phyloP scores from a whole-genome alignment of 2,113 vertebrate genomes.

The Martes martes region DNA sequence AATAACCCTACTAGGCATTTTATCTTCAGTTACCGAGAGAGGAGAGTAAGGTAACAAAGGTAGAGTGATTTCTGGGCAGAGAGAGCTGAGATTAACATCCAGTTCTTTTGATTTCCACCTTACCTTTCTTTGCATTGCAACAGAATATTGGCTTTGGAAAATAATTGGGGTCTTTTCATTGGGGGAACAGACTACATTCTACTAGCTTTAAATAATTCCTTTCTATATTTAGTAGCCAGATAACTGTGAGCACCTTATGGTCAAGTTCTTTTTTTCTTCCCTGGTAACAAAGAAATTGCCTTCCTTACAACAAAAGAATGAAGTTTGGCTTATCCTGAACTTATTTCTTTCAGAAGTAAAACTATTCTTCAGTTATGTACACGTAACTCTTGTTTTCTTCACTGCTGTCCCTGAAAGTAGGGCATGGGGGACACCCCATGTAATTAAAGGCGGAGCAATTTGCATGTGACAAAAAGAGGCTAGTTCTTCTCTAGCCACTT shows the following conservation, averaged over 20 bases:
- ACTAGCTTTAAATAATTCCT: constrained; percentile 45
- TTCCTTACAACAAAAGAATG: constrained; percentile 18
- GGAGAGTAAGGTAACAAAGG: background rate
- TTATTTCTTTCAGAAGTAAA: constrained; percentile 42
- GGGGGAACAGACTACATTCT: background rate
- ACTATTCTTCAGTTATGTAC: background rate
- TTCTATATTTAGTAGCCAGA: constrained; percentile 45
- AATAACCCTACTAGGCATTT: background rate
- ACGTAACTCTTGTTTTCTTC: background rate
- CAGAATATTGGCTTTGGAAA: constrained; percentile 44
- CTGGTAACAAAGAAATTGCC: constrained; percentile 12
- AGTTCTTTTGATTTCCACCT: background rate
- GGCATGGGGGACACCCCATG: background rate
- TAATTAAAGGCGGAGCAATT: background rate
- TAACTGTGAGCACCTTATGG: constrained; percentile 23
- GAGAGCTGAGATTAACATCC: background rate
- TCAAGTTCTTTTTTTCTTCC: background rate
- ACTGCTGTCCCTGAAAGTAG: background rate
- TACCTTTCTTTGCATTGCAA: constrained; percentile 8
- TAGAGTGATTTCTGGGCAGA: background rate
- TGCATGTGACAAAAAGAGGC: background rate
- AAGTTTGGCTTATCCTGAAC: constrained; percentile 40
- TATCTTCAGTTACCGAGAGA: background rate
- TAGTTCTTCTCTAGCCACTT: background rate
- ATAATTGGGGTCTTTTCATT: constrained; percentile 48